These are phyloP conservation scores for Rhopalosiphum maidis DNA, from an alignment of 1,140 invertebrate genomes.

Conservation along the genomic window DNA sequence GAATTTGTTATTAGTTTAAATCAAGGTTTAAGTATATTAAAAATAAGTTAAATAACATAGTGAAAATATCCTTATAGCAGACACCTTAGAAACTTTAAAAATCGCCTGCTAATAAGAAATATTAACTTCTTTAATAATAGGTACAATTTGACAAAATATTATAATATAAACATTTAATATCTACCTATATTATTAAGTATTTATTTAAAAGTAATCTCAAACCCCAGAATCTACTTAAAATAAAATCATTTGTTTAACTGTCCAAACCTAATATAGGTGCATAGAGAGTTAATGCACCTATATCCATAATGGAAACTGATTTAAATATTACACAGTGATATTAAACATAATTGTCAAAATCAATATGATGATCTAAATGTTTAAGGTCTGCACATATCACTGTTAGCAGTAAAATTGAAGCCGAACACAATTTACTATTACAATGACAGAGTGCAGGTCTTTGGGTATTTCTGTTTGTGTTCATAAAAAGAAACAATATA, in stretches of 20 bases:
- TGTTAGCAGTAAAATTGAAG: no score
- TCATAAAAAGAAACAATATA: no score
- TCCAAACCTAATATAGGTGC: not conserved
- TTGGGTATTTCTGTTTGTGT: no score
- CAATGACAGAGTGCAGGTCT: no score
- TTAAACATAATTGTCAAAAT: not conserved
- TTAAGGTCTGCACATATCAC: not conserved
- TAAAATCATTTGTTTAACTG: not conserved
- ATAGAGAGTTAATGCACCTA: not conserved
- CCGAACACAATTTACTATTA: no score
- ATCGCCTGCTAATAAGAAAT: not conserved
- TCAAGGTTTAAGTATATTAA: not conserved
- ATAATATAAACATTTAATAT: not conserved
- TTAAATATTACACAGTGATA: not conserved
- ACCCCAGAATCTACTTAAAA: not conserved
- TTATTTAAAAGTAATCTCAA: not conserved
- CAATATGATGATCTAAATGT: not conserved
- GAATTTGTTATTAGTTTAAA: not conserved
- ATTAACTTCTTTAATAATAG: not conserved
- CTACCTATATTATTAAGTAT: not conserved
- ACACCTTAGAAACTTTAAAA: conserved; percentile 28
- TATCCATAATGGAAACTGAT: not conserved
- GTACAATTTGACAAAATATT: not conserved
- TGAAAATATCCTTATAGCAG: not conserved
- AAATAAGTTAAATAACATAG: not conserved